Evolutionary conservation across 2,888 invertebrate genomes (phyloP).

Genomic region (Leucophora obtusa): DNA sequence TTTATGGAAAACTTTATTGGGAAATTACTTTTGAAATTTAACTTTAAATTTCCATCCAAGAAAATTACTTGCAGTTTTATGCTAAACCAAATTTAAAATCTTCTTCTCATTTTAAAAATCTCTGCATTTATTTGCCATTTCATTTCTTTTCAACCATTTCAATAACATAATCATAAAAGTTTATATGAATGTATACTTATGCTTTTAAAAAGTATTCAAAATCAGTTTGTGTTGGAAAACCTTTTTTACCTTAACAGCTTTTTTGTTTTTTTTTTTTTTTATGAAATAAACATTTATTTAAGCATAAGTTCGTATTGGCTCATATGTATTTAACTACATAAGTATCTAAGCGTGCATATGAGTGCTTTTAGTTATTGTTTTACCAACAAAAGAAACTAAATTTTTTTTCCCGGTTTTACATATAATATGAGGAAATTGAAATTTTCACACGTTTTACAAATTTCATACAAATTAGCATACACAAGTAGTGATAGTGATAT

Average conservation of each 20-base stretch:
- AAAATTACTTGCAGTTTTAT: too few species aligned
- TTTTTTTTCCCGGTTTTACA: conserved; percentile 6
- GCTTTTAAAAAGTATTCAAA: background rate
- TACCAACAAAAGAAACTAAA: background rate
- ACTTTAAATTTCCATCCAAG: too few species aligned
- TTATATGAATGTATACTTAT: background rate
- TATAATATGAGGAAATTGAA: conserved; percentile 17
- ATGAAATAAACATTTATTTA: background rate
- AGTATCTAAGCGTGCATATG: conserved; percentile 1
- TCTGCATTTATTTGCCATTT: background rate
- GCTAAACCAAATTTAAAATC: background rate
- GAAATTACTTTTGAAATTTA: too few species aligned
- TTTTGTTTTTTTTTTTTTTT: too few species aligned
- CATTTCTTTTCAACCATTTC: background rate
- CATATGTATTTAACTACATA: background rate
- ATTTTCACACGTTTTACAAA: conserved; percentile 38
- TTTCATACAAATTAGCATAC: conserved; percentile 2
- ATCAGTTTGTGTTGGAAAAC: background rate
- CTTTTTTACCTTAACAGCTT: background rate
- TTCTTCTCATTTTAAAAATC: background rate
- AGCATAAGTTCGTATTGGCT: background rate
- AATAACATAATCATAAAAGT: background rate
- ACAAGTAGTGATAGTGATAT: background rate
- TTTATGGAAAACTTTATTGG: too few species aligned
- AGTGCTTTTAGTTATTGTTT: background rate